These are phyloP conservation scores for Pardosa pseudoannulata DNA, from an alignment of 2,888 invertebrate genomes.

Conservation along the genomic window DNA sequence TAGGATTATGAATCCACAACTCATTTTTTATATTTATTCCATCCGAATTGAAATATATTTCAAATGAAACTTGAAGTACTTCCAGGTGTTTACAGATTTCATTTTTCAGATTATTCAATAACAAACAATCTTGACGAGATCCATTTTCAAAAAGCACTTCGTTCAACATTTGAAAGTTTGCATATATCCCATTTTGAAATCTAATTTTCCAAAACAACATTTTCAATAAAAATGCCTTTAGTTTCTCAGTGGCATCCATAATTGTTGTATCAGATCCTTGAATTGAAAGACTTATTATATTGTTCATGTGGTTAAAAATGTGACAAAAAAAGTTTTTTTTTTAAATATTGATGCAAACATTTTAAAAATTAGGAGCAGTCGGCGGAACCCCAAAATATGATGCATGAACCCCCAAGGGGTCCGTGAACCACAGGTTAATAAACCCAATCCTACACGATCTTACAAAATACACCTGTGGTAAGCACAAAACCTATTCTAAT, in stretches of 20 bases:
- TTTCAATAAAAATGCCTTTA: constrained; percentile 61
- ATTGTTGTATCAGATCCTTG: constrained; percentile 14
- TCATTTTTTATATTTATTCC: constrained; percentile 21
- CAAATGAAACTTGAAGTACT: no score
- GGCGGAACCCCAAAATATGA: constrained; percentile 43
- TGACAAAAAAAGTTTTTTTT: no score
- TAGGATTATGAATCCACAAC: constrained; percentile 19
- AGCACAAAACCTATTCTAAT: no score
- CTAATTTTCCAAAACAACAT: constrained; percentile 57
- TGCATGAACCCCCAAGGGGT: background rate
- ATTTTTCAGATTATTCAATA: no score
- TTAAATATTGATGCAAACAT: constrained; percentile 56
- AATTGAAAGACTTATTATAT: constrained; percentile 23
- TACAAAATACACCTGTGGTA: no score
- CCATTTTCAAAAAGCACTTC: constrained; percentile 36
- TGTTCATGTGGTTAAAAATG: no score
- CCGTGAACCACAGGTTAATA: background rate
- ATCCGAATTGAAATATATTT: constrained; percentile 8
- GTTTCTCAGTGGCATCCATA: constrained; percentile 41
- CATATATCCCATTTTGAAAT: constrained; percentile 57
- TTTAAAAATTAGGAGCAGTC: constrained; percentile 54
- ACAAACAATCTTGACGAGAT: no score
- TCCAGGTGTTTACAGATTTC: no score
- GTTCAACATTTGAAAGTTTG: constrained; percentile 61
- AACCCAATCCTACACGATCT: no score